Evolutionary conservation across 2,113 vertebrate species (phyloP), one percentile per base, ranked within the genome.

Genomic region (Leptobrachium ailaonicum): DNA sequence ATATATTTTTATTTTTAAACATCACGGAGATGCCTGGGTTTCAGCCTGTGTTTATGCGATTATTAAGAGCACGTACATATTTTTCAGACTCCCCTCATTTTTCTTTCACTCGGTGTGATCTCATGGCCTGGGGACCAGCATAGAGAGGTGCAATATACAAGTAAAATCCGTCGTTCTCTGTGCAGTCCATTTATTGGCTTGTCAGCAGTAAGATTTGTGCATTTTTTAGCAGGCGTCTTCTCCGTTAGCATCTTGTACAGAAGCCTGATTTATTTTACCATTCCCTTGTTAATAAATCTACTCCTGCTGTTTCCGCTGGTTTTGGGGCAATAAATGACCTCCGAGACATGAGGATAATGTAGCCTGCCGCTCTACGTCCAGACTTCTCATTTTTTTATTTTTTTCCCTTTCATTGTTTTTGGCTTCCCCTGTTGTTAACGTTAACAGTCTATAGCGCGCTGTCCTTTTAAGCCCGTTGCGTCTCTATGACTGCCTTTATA

Each of bases 231-330:
- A 32, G 44, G 68, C 43, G 20, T n/a, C n/a, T 47, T 40, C 56
- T 14, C 62, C 40, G 62, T 40, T 71, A 71, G 50, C 44, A n/a
- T 47, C 44, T 71, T 71, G 43, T 45, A 71, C 44, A 71, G 44
- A 20, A 71, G 68, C 68, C 44, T 71, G 45, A 71, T 71, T 71
- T 71, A 71, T 71, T 71, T 71, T n/a, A 71, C 68, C n/a, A 47
- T 47, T 47, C 68, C n/a, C 68, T 40, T 50, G 68, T 45, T 71
- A 71, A 71, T 71, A 71, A 71, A 71, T 71, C 43, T 50, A 20
- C 62, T 64, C 40, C 20, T 50, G n/a, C 68, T 50, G 68, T 50
- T 71, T 47, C 13, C 50, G 68, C 68, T 71, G n/a, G 47, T 71
- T 50, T 42, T 71, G 20, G 47, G 68, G 68, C 44, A 50, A 45